phyloP scores from a whole-genome alignment of 2,888 invertebrate genomes.

The Nesidiocoris tenuis region DNA sequence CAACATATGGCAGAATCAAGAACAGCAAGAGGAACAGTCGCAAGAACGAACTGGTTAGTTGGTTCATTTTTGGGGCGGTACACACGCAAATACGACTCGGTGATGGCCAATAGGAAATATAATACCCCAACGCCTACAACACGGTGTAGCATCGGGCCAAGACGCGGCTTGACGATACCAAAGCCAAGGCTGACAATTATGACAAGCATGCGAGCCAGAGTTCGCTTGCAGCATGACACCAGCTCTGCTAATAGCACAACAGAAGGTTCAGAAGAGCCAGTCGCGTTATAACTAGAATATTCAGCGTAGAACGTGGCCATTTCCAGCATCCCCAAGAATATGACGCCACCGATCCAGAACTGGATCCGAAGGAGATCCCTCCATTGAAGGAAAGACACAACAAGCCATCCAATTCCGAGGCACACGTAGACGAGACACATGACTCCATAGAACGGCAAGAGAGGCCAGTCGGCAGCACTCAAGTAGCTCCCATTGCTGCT shows the following conservation, averaged over 20 bases:
- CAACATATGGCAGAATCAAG: conserved; percentile 86
- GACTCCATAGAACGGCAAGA: conserved; percentile 73
- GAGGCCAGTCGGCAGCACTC: conserved; percentile 86
- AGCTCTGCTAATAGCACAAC: conserved; percentile 79
- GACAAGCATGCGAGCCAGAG: conserved; percentile 88
- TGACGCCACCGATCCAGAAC: conserved; percentile 94
- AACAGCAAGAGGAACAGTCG: conserved; percentile 82
- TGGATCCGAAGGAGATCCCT: conserved; percentile 86
- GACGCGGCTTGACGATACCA: conserved; percentile 90
- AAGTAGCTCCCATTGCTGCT: conserved; percentile 67
- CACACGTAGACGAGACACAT: conserved; percentile 87
- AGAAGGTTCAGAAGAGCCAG: conserved; percentile 65
- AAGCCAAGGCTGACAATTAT: conserved; percentile 93
- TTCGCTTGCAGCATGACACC: conserved; percentile 86
- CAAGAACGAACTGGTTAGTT: conserved; percentile 67
- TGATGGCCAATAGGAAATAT: conserved; percentile 80
- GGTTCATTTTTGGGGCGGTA: conserved; percentile 64
- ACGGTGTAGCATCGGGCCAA: conserved; percentile 85
- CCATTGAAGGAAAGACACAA: conserved; percentile 83
- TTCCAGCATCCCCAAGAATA: conserved; percentile 78
- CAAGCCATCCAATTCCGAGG: conserved; percentile 79
- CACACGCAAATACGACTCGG: conserved; percentile 81
- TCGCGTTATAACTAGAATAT: conserved; percentile 67
- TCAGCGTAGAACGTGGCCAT: conserved; percentile 89
- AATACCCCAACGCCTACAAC: conserved; percentile 80